phyloP scores from a whole-genome alignment of 2,113 vertebrate species.

The Thamnaconus septentrionalis region DNA sequence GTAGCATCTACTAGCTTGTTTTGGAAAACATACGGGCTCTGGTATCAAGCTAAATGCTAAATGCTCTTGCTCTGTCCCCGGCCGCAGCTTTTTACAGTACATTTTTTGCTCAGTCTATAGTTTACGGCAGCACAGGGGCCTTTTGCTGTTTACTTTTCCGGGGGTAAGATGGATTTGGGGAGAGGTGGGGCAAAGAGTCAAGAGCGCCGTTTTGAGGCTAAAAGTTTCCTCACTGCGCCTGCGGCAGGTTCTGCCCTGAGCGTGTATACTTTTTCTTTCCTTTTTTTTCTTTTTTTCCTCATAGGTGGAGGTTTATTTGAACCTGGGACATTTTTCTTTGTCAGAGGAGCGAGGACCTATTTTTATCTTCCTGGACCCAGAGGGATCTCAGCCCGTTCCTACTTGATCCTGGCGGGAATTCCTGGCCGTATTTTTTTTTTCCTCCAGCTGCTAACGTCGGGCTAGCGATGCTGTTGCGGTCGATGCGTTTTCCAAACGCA shows the following conservation, averaged over 20 bases:
- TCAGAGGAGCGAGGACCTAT: constrained; percentile 51
- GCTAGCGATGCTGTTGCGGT: constrained; percentile 1
- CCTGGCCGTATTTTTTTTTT: constrained; percentile 17
- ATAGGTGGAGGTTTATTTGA: constrained; percentile 47
- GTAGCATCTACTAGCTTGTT: too few relatives aligned
- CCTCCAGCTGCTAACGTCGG: constrained; percentile 23
- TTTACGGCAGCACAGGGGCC: too few relatives aligned
- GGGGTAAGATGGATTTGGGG: too few relatives aligned
- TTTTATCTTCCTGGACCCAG: constrained; percentile 43
- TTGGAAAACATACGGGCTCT: too few relatives aligned
- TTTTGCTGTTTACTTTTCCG: background rate
- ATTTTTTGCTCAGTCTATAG: too few relatives aligned
- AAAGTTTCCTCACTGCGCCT: constrained; percentile 30
- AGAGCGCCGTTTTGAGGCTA: constrained; percentile 17
- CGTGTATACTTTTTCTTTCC: constrained; percentile 22
- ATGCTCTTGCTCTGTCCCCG: too few relatives aligned
- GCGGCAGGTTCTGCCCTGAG: constrained; percentile 13
- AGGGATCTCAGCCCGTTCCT: constrained; percentile 32
- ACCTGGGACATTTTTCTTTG: constrained; percentile 55
- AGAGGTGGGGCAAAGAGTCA: constrained; percentile 11
- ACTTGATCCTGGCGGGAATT: constrained; percentile 55
- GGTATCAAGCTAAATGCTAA: too few relatives aligned
- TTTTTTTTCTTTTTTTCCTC: too few relatives aligned
- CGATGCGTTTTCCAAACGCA: constrained; percentile 13
- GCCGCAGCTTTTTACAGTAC: too few relatives aligned